A percentile compares a stretch with the other conserved stretches of the same genome.
Conservation (phyloP, 2,797 vertebrate genomes). For the Clarias platycephalus region DNA sequence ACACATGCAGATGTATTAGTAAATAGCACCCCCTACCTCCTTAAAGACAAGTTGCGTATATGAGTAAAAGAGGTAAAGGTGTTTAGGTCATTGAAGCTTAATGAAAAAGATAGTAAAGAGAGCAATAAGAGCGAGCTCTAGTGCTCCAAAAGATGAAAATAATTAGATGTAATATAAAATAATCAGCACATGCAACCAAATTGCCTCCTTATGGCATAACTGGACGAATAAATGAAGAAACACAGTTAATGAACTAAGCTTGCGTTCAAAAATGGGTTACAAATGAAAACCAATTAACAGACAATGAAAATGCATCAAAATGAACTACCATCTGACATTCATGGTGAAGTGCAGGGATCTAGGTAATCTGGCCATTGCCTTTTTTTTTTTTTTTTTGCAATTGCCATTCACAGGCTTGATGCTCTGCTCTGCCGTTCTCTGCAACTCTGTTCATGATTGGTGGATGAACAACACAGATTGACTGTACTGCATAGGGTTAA, state of each 20-base stretch:
- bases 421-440: background rate
- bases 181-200: conserved; percentile 58
- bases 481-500: conserved; percentile 51
- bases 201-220: conserved; percentile 48
- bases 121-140: conserved; percentile 59
- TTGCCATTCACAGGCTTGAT: background rate
- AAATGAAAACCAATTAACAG: conserved; percentile 60
- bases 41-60: conserved; percentile 40
- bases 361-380: conserved; percentile 21
- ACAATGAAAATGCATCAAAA: conserved; percentile 55
- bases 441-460: background rate
- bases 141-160: conserved; percentile 59
- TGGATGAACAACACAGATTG: background rate
- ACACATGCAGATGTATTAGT: conserved; percentile 17
- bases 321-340: conserved; percentile 20
- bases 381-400: too few species aligned
- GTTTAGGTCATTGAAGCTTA: conserved; percentile 60
- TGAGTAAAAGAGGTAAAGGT: conserved; percentile 28
- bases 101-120: conserved; percentile 55
- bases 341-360: conserved; percentile 42
- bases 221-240: conserved; percentile 58
- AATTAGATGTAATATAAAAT: conserved; percentile 37
- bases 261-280: conserved; percentile 66
- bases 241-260: conserved; percentile 57
- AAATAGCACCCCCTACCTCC: conserved; percentile 68